Conservation (phyloP, 2,888 invertebrate species). For the Aphelenchoides bicaudatus region DNA sequence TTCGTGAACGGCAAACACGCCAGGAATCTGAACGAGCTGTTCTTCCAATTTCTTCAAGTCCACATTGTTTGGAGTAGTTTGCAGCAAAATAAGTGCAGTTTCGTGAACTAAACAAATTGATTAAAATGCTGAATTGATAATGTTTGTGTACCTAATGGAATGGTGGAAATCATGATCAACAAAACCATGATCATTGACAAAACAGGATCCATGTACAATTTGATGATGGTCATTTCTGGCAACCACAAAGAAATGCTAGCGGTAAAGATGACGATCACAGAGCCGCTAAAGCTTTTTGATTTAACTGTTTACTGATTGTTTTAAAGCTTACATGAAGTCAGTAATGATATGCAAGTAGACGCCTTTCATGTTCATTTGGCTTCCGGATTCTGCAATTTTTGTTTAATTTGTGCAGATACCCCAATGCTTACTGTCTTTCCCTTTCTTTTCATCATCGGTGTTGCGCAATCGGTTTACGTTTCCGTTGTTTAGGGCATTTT, state of each 20-base stretch:
- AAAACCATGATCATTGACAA: constrained; percentile 80
- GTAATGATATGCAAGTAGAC: constrained; percentile 96
- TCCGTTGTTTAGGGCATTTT: constrained; percentile 9
- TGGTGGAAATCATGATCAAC: constrained; percentile 62
- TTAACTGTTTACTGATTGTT: too few relatives aligned
- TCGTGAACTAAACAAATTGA: constrained; percentile 69
- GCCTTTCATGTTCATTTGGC: constrained; percentile 95
- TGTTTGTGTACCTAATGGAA: constrained; percentile 61
- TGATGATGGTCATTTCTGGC: constrained; percentile 62
- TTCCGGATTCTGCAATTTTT: constrained; percentile 63
- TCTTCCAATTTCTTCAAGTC: constrained; percentile 66
- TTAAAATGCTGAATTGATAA: too few relatives aligned
- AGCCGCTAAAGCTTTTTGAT: too few relatives aligned
- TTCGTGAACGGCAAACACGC: constrained; percentile 63
- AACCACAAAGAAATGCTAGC: constrained; percentile 70
- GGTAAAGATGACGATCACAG: constrained; percentile 82
- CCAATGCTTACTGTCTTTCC: constrained; percentile 15
- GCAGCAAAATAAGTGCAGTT: constrained; percentile 87
- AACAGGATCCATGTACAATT: constrained; percentile 86
- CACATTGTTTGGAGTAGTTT: constrained; percentile 97
- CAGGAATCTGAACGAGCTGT: constrained; percentile 61
- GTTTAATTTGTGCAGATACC: constrained; percentile 12
- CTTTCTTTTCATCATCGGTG: constrained; percentile 7
- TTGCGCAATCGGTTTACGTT: not conserved
- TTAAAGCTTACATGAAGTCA: too few relatives aligned